Evolutionary conservation across 1,140 invertebrate species (phyloP), one percentile per base, ranked within the genome.

Genomic region (Zophobas atratus): DNA sequence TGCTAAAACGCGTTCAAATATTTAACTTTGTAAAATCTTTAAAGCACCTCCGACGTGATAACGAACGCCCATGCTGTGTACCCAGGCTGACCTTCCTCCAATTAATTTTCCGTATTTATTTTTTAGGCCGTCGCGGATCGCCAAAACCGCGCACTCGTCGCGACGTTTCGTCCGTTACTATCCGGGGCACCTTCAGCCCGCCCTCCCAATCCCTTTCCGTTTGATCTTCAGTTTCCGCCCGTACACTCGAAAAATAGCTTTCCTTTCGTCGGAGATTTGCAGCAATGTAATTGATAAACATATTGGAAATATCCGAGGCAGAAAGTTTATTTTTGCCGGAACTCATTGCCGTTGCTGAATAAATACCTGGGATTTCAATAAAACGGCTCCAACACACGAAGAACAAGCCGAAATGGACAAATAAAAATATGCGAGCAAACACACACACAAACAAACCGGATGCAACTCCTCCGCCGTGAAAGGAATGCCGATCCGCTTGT

Each of bases 11-110:
- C 48, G 41, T 70, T 67, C 77, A 79, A 79, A 79, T 79, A 79
- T 79, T 79, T 79, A 79, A 79, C 77, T 79, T 78, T 49, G 38
- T 76, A 71, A 76, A 79, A 79, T 79, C 77, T 79, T 79, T 70
- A 38, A 63, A 78, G 70, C 70, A 77, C 70, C 70, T 73, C 51
- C 5, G 46, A 35, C 6, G 76, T 77, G 70, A 72, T 70, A 77
- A 73, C 71, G 49, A 73, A 55, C 55, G 71, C 55, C 70, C 39
- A 43, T 67, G 60, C 43, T 35, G 56, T 60, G 36, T 39, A 39
- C 56, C 33, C 34, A 36, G 36, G 33, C 36, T 60, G 53, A 34
- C 36, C 56, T 60, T 39, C 36, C 34, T n/a, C n/a, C 35, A 60
- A 60, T 38, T 60, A 8, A 39, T 60, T 55, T 55, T 34, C 53